These are phyloP conservation scores for Peromyscus attwateri DNA, from an alignment of 2,797 vertebrate genomes.

Conservation along the genomic window DNA sequence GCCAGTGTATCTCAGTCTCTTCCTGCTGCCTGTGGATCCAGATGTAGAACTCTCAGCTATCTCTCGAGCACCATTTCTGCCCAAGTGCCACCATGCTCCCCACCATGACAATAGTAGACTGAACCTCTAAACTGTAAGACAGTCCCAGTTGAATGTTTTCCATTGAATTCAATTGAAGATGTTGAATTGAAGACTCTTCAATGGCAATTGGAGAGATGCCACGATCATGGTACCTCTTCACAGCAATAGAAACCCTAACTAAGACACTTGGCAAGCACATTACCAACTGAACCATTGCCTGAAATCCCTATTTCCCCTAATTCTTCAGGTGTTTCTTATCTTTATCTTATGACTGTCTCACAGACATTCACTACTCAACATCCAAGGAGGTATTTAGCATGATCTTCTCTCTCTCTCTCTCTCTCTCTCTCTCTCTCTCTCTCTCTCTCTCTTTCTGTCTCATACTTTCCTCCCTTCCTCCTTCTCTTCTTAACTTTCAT, in stretches of 20 bases:
- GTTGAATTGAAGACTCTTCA: no score
- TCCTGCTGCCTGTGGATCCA: neutral
- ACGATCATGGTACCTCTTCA: neutral
- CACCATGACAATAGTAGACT: neutral
- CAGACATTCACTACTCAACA: neutral
- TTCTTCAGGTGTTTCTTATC: neutral
- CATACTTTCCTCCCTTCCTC: neutral
- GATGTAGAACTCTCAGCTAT: neutral
- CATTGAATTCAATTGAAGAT: neutral
- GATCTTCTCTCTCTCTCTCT: neutral
- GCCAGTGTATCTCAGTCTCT: neutral
- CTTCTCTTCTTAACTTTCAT: neutral
- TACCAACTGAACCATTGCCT: neutral
- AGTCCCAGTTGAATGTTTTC: neutral
- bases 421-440: no score
- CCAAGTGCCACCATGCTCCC: neutral
- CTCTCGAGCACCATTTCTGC: neutral
- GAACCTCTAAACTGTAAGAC: neutral
- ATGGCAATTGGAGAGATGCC: neutral
- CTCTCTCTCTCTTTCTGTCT: no score
- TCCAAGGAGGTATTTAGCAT: neutral
- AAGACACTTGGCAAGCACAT: neutral
- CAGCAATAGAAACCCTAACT: neutral
- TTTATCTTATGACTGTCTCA: neutral
- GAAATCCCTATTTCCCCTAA: neutral